Evolutionary conservation across 2,888 invertebrate species (phyloP), one percentile per base, ranked within the genome.

Genomic region (Drosophila mimetica): DNA sequence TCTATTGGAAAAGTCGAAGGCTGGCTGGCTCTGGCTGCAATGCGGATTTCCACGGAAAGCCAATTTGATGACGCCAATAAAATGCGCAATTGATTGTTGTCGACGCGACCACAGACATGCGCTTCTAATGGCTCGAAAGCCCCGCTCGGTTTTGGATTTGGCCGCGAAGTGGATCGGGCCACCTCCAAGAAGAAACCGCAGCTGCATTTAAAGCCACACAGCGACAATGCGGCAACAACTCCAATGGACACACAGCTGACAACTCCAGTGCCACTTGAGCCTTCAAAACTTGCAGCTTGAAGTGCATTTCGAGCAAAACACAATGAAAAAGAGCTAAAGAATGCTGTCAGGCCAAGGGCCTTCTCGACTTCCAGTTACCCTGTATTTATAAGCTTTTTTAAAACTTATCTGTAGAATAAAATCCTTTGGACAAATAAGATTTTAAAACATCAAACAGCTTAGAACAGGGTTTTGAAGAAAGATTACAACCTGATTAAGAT

Each of bases 11-110:
- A 87, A 84, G 83, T 77, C 79, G 72, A 58, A 11, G 46, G 28
- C 22, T 42, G 28, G 28, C 25, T 16, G 25, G 28, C 14, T 16
- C 61, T 42, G 48, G 71, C 30, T 11, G 30, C 74, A 74, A 70
- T 61, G 88, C 84, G 78, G 84, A 84, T 88, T 88, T 84, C 88
- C 76, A 83, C 44, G 67, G 88, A 88, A 88, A 71, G 71, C 69
- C 86, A 71, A 86, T 78, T 80, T 76, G 88, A 84, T 88, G 88
- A 88, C 86, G 88, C 83, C 84, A 84, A 84, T 84, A 88, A 84
- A 88, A 84, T 84, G 84, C 76, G 83, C 87, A 85, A 87, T 83
- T 82, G 82, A 87, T 87, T 87, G 83, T 70, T 77, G 86, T 83
- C 79, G 77, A 75, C 77, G 77, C 72, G 61, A 50, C 66, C 65